These are phyloP conservation scores for Dicranocentrus wangi DNA, from an alignment of 2,888 invertebrate genomes.

Conservation along the genomic window DNA sequence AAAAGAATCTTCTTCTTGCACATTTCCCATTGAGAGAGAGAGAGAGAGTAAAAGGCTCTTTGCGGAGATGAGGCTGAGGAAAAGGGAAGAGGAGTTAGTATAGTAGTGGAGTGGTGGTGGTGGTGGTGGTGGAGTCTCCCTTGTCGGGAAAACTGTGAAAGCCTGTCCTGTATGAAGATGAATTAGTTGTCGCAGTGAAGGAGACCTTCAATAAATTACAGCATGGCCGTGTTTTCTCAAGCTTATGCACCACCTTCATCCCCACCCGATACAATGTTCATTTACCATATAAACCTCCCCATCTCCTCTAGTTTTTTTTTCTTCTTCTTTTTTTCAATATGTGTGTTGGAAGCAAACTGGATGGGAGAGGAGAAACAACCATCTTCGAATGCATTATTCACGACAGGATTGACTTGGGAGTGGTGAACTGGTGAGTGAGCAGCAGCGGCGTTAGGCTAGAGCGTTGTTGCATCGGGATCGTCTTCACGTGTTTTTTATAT, in stretches of 20 bases:
- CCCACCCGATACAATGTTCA: not conserved
- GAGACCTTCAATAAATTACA: slow-evolving; percentile 70
- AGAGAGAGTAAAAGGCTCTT: slow-evolving; percentile 28
- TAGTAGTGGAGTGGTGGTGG: too few species aligned
- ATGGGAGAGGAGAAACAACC: slow-evolving; percentile 2
- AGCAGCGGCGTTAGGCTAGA: too few species aligned
- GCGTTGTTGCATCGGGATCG: too few species aligned
- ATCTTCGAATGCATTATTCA: slow-evolving; percentile 50
- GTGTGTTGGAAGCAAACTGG: too few species aligned
- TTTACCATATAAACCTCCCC: too few species aligned
- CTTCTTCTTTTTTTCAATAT: too few species aligned
- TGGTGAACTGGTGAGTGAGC: too few species aligned
- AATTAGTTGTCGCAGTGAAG: slow-evolving; percentile 69
- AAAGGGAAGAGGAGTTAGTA: too few species aligned
- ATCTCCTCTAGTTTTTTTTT: too few species aligned
- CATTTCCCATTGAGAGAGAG: too few species aligned
- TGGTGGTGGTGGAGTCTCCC: slow-evolving; percentile 52
- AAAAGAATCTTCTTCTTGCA: not conserved
- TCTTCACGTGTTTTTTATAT: too few species aligned
- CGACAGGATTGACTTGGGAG: slow-evolving; percentile 29
- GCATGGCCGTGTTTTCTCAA: slow-evolving; percentile 21
- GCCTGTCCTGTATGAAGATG: slow-evolving; percentile 70
- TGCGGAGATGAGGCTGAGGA: slow-evolving; percentile 31
- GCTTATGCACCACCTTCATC: not conserved
- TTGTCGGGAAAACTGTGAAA: slow-evolving; percentile 56